These are phyloP conservation scores for Melospiza melodia DNA, from an alignment of 2,113 vertebrate genomes.

Conservation along the genomic window DNA sequence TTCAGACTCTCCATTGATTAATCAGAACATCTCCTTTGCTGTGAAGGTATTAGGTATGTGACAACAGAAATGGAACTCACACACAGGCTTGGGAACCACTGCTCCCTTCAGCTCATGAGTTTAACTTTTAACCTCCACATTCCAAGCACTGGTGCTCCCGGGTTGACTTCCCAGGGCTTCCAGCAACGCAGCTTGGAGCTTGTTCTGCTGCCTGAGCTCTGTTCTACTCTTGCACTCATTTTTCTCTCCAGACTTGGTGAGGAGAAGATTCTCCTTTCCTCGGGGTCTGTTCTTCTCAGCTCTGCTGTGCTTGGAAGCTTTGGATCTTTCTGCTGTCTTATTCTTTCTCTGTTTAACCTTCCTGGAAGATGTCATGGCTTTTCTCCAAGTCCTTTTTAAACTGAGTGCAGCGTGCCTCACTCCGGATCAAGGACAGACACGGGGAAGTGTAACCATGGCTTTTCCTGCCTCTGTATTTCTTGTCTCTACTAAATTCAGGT, in stretches of 20 bases:
- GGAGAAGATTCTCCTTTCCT: neutral
- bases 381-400: neutral
- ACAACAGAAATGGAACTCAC: neutral
- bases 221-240: neutral
- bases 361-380: neutral
- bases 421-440: neutral
- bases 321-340: neutral
- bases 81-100: neutral
- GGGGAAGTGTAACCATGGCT: neutral
- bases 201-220: neutral
- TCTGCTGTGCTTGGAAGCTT: neutral
- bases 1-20: neutral
- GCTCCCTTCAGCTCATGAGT: neutral
- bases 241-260: neutral
- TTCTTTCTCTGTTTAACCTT: neutral
- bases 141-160: neutral
- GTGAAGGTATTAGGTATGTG: slow-evolving; percentile 72
- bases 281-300: neutral
- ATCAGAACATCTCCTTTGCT: neutral
- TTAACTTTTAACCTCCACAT: neutral
- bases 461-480: neutral
- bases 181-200: neutral
- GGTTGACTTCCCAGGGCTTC: neutral
- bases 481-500: slow-evolving; percentile 43
- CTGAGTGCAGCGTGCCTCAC: neutral